Evolutionary conservation across 2,888 invertebrate species (phyloP), one percentile per base, ranked within the genome.

Genomic region (Agrypnus murinus): DNA sequence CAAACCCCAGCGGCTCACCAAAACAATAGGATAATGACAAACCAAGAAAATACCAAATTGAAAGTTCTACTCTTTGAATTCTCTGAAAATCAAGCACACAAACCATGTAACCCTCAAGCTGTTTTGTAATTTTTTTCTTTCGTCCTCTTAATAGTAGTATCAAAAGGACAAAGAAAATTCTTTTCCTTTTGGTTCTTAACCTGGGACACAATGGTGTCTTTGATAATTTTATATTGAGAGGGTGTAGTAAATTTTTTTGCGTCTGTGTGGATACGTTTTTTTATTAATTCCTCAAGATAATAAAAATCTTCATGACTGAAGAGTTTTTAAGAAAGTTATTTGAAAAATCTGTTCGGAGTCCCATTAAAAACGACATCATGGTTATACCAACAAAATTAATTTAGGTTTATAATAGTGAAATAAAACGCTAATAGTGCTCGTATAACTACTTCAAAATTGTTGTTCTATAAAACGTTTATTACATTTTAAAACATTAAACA

Each of bases 1-100:
- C 79, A 78, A 78, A 74, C 75, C 76, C 74, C 74, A 75, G 67
- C 74, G 57, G 55, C 55, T 31, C 57, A 62, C 50, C 77, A 77
- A 78, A 81, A 82, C 81, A 81, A 81, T 80, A 79, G 79, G 77
- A 80, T 81, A 83, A 83, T 83, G 82, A 83, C 82, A 81, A 83
- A 80, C 80, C 77, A 80, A 81, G 81, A 80, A 81, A 82, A 80
- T 79, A 78, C 78, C 76, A 80, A 77, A 77, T 75, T 74, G 77
- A 75, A 76, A 77, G 73, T 74, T 75, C 80, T 57, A 46, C 55
- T 74, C 79, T 81, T 79, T 79, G 78, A 79, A 77, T 59, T 76
- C 73, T 77, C 76, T 76, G 74, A 77, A 78, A 80, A 79, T 79
- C 79, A 75, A 76, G 75, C 77, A 72, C 72, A 79, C 74, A 69